Base-by-base conservation (phyloP, 2,797 vertebrate genomes). In the Pampus argenteus region DNA sequence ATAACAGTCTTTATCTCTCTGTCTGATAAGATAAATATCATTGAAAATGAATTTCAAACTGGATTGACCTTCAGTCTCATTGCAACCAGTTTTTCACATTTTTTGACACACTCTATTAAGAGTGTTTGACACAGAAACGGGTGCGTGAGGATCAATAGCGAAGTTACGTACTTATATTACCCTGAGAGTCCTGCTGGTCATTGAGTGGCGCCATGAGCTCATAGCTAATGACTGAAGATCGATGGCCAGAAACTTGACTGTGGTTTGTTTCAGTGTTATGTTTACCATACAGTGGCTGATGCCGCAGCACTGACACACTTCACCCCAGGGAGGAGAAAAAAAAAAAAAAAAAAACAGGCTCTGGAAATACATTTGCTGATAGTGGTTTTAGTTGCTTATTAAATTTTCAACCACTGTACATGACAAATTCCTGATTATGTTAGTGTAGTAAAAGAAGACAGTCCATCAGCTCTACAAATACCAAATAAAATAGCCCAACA, bases 211-310 rank as follows among this genome's bases (percentile, higher is more conserved):
- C 92, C 91, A 93, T 88, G 88, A 89, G 90, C 89, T 93, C 92
- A 94, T 92, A 76, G 83, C 89, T 93, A 92, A 93, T 93, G 94
- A 93, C 93, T 92, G 91, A 87, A 94, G 92, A 94, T 95, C 93
- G 89, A 94, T 95, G 86, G 57, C 60, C 76, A 84, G 90, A 91
- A 92, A 93, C 85, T 90, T 88, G 86, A 84, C 88, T 92, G 94
- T 92, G 91, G 90, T 92, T 91, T 92, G 90, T 92, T 89, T 80
- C 87, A 88, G 86, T 91, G 89, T 92, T 86, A 44, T 86, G 85
- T 91, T 92, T 89, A 85, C 89, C 84, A 85, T 83, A 88, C 71
- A 74, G 74, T 48, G 84, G 86, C 89, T 86, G 83, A 83, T 82
- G 84, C 82, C 82, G 82, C 77, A 81, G 82, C 86, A 73, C 84